These are phyloP conservation scores for Platanista minor DNA, from an alignment of 2,113 vertebrate species.

Conservation along the genomic window DNA sequence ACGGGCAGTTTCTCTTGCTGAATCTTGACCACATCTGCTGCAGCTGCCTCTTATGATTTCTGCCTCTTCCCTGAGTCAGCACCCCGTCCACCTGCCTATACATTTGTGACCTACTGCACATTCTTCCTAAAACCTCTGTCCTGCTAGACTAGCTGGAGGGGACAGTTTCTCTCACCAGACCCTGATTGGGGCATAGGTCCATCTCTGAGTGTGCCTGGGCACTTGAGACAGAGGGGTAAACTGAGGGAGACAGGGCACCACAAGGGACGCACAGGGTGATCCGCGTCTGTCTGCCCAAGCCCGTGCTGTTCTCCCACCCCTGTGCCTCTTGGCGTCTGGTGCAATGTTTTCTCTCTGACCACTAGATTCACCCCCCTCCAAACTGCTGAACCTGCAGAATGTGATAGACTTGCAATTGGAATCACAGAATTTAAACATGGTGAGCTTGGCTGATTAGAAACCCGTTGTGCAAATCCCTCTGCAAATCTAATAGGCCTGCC, in stretches of 20 bases:
- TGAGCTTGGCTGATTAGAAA: not conserved
- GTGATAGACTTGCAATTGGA: not conserved
- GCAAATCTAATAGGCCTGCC: not conserved
- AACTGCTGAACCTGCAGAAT: not conserved
- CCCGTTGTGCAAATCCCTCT: not conserved
- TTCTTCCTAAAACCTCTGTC: not conserved
- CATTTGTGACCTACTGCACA: not conserved
- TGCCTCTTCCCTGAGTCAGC: not conserved
- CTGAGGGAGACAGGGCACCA: not conserved
- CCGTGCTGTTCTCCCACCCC: not conserved
- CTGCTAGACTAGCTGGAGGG: not conserved
- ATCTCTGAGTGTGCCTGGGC: not conserved
- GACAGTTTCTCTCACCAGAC: not conserved
- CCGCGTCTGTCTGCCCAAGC: not conserved
- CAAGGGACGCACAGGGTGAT: too few relatives aligned
- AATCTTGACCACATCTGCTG: not conserved
- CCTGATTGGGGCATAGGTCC: not conserved
- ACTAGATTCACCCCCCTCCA: not conserved
- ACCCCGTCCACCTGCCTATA: not conserved
- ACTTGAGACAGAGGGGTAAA: not conserved
- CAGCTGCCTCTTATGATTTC: not conserved
- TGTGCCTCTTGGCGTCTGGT: not conserved
- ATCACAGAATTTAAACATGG: not conserved
- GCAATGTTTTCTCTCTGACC: not conserved
- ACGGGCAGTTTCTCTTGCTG: not conserved